Conservation (phyloP, 2,113 vertebrate genomes). For the Ceuthmochares aereus region DNA sequence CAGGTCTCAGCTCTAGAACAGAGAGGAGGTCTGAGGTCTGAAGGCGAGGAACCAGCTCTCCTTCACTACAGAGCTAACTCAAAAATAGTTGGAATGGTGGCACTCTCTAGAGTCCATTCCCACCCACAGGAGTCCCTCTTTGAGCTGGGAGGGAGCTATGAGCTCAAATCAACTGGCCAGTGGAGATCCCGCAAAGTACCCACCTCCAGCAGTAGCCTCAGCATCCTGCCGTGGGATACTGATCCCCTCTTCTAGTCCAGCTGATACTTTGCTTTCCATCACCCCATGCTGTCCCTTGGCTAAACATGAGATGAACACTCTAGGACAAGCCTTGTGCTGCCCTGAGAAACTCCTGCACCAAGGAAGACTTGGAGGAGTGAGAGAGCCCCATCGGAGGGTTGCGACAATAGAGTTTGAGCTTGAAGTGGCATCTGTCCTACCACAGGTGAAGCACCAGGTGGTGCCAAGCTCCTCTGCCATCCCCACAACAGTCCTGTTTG, state of each 20-base stretch:
- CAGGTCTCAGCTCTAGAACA: background rate
- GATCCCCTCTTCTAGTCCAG: background rate
- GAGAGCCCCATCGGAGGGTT: background rate
- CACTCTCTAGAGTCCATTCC: background rate
- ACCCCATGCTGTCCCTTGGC: background rate
- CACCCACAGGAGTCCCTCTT: accelerated
- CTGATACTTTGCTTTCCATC: accelerated
- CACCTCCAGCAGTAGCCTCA: background rate
- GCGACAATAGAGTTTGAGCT: background rate
- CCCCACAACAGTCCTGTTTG: accelerated
- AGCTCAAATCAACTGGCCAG: background rate
- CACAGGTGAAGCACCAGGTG: constrained; percentile 27
- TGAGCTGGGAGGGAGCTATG: background rate
- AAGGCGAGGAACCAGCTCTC: background rate
- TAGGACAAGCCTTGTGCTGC: background rate
- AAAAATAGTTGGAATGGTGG: background rate
- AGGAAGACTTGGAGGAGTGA: background rate
- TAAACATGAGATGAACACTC: background rate
- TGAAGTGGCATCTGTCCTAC: constrained; percentile 1
- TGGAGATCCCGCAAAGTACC: background rate
- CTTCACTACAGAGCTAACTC: background rate
- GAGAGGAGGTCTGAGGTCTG: background rate
- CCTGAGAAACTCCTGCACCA: background rate
- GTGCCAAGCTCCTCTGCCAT: constrained; percentile 33
- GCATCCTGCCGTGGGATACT: background rate